A percentile compares a stretch with the other conserved stretches of the same genome.
phyloP scores from a whole-genome alignment of 2,888 invertebrate genomes.

The Alloplasta piceator region DNA sequence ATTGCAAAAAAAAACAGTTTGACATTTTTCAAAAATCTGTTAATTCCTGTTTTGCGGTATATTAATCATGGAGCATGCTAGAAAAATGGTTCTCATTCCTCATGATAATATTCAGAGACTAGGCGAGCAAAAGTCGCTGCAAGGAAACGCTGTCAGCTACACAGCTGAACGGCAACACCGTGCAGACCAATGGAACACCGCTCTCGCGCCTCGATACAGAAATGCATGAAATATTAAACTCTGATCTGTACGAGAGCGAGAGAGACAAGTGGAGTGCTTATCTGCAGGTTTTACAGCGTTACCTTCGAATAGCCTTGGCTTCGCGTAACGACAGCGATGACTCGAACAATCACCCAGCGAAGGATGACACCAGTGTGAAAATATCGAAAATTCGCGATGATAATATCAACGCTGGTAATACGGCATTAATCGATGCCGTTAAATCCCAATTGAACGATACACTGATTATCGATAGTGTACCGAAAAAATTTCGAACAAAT shows the following conservation, averaged over 20 bases:
- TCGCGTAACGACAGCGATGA: not conserved
- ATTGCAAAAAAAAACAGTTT: too few relatives aligned
- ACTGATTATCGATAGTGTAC: slow-evolving; percentile 4
- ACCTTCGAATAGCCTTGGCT: slow-evolving; percentile 2
- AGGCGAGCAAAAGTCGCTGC: not conserved
- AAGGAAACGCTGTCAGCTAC: too few relatives aligned
- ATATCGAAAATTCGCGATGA: too few relatives aligned
- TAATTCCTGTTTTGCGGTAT: slow-evolving; percentile 1
- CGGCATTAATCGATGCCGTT: too few relatives aligned
- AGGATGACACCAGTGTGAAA: not conserved
- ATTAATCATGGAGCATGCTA: slow-evolving; percentile 26
- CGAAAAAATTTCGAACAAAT: not conserved
- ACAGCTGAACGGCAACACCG: too few relatives aligned
- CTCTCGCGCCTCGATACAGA: too few relatives aligned
- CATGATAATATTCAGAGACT: slow-evolving; percentile 7
- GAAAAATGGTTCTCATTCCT: slow-evolving; percentile 26
- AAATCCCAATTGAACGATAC: not conserved
- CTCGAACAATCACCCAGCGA: not conserved
- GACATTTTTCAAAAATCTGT: not conserved
- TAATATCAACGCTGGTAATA: too few relatives aligned
- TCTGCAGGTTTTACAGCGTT: slow-evolving; percentile 35
- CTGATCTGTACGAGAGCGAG: slow-evolving; percentile 7
- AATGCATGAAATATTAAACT: slow-evolving; percentile 16
- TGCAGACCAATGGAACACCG: too few relatives aligned
- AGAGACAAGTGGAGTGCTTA: slow-evolving; percentile 51